Base-by-base conservation (phyloP, 1,140 invertebrate species). In the Bombus fervidus region DNA sequence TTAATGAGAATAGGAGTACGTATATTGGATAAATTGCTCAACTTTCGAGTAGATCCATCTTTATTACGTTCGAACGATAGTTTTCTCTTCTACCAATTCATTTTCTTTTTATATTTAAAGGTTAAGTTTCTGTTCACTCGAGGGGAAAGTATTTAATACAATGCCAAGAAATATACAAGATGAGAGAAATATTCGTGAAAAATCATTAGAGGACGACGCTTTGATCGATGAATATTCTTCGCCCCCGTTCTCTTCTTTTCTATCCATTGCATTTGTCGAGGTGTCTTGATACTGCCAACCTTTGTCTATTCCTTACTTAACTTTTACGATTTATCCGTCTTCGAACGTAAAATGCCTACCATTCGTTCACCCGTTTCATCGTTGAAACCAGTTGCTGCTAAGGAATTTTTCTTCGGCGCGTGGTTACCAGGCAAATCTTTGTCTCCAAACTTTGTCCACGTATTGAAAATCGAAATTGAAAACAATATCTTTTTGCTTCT, bases 21-120 rank as follows among this genome's bases (percentile, higher is more conserved):
- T 79, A 62, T 53, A 64, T 79, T 39, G n/a, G 64, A 71, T 78
- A 80, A 41, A 85, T 85, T 85, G 83, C 83, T 85, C 83, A 85
- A 80, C 28, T 31, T 59, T 62, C 53, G 68, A 80, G 66, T 80
- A 85, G 68, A 80, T 28, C 37, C 37, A 31, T 78, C 41, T 53
- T 47, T 15, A 25, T 85, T 18, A 31, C 41, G 64, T 64, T 64
- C 10, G 3, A 37, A 37, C 12, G 18, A 72, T 71, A 37, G 47
- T 13, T 57, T 57, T 34, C 10, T 28, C 25, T 28, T 41, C 28
- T 28, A 39, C 25, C 25, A 0, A 28, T 1, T 28, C 25, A 10
- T 34, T 57, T 25, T 31, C 25, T n/a, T 59, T 59, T 34, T 13
- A 9, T 59, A 57, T 41, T 57, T 71, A 1, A 25, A 18, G 57